Evolutionary conservation across 2,113 vertebrate species (phyloP).

Genomic region (Corythaeola cristata): DNA sequence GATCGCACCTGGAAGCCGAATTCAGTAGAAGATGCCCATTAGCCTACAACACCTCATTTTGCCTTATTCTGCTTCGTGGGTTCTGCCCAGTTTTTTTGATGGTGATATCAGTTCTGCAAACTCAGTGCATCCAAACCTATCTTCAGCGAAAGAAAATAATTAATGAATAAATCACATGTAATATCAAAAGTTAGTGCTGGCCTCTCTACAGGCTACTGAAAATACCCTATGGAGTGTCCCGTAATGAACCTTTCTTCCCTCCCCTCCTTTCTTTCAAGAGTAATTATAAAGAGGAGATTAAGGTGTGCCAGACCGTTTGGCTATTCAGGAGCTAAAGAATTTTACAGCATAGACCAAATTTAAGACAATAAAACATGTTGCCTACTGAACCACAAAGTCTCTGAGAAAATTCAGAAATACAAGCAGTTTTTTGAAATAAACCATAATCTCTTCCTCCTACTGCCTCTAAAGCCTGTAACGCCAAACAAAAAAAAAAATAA

Average conservation of each 20-base stretch:
- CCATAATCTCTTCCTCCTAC: neutral
- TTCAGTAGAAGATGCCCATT: neutral
- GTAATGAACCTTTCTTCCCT: neutral
- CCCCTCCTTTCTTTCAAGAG: neutral
- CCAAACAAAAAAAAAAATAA: neutral
- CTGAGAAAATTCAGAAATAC: neutral
- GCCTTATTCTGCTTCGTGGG: neutral
- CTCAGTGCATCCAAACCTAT: neutral
- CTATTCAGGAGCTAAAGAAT: neutral
- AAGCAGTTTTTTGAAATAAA: neutral
- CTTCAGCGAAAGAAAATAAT: neutral
- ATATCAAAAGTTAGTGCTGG: neutral
- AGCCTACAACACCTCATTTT: accelerated
- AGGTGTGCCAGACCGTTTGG: neutral
- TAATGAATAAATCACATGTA: neutral
- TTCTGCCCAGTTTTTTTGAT: neutral
- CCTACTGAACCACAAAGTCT: neutral
- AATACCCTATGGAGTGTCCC: neutral
- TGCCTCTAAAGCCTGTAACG: neutral
- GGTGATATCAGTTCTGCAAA: neutral
- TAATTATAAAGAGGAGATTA: neutral
- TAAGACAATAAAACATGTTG: neutral
- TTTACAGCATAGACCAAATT: neutral
- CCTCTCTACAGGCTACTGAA: neutral
- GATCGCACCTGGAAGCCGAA: neutral